Base-by-base conservation (phyloP, 2,797 vertebrate genomes). In the Amblyopsis hoosieri region DNA sequence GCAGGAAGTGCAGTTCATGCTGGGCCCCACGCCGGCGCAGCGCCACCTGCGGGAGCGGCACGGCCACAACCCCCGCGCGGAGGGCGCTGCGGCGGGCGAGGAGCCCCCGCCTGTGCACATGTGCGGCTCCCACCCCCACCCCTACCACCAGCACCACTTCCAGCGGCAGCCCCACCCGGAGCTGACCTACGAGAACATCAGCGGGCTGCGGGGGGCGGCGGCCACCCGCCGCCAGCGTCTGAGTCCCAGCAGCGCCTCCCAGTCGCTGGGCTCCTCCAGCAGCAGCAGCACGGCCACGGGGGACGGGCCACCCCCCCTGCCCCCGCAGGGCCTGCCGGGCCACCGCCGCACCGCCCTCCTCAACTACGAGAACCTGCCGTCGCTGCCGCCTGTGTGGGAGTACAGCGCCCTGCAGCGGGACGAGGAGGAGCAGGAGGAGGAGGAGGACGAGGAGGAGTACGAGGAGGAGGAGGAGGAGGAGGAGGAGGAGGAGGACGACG, bases 351-450 rank as follows among this genome's bases (percentile, higher is more conserved):
- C 93, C 0, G 93, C 98, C 0, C 86, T 97, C 79, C 93, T 99
- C 46, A 98, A 98, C 91, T 99, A 99, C 0, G 96, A 99, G 92
- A 99, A 99, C 90, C 92, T 98, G 71, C 96, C 97, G 0, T 95
- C 96, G 0, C 90, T 99, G 72, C 97, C 97, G 0, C 97, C 97
- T 0, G 93, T 99, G 70, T 98, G 97, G 97, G 98, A 99, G 80
- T 93, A 95, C 85, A 93, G 91, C 0, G 90, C 91, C 3, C 90
- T 93, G 66, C 96, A 95, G 73, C 90, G 92, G 0, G 90, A 84
- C 6, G 92, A 90, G 10, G 92, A 90, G 10, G 90, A 80, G 48
- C 86, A 89, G 0, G 91, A 91, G 1, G 93, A 94, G 31, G 17
- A 17, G 0, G 93, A 93, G 0, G 92, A 94, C 0, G 92, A 94